phyloP scores from a whole-genome alignment of 35 echinoderm and acorn worm species.

The Lytechinus variegatus region DNA sequence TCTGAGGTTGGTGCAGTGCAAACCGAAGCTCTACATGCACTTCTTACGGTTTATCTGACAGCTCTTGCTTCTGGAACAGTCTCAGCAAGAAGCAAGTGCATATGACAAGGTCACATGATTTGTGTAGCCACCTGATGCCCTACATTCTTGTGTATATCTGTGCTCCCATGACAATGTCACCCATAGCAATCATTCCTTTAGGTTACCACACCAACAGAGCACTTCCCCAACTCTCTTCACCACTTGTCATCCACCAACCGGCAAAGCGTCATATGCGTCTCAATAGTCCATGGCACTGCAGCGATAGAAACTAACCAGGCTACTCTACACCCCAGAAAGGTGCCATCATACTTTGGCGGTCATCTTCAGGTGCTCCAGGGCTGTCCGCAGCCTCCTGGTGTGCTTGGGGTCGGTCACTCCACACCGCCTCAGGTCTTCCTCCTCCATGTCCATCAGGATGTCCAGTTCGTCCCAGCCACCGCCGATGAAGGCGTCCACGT shows the following conservation, averaged over 20 bases:
- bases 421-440: constrained; percentile 86
- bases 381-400: constrained; percentile 72
- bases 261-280: background rate
- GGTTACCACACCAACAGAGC: too few relatives aligned
- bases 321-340: background rate
- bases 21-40: too few relatives aligned
- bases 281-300: background rate
- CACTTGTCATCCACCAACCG: background rate
- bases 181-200: too few relatives aligned
- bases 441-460: constrained; percentile 89
- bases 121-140: background rate
- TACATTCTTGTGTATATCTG: background rate
- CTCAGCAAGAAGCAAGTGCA: background rate
- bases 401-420: constrained; percentile 84
- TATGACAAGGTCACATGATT: background rate
- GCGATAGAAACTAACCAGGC: background rate
- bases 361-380: constrained; percentile 76
- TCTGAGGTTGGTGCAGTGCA: background rate
- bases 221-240: background rate
- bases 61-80: background rate
- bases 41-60: background rate
- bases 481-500: constrained; percentile 78
- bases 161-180: too few relatives aligned
- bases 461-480: constrained; percentile 92
- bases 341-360: constrained; percentile 50